Conservation (phyloP, 2,797 vertebrate species). For the Sebastes paucispinis region DNA sequence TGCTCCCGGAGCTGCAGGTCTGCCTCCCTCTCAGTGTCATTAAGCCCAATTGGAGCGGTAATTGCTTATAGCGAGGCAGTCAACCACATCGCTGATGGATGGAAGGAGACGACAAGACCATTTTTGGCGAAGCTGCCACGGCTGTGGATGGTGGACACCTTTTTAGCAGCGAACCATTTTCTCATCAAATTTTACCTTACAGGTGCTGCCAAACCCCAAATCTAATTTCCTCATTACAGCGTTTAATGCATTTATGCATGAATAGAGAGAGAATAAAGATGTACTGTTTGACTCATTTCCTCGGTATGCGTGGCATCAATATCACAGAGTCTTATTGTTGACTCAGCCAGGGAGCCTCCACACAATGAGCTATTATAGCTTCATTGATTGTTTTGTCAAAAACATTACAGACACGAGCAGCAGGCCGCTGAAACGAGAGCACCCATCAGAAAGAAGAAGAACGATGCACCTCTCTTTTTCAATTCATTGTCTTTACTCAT, state of each 20-base stretch:
- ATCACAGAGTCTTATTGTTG: conserved; percentile 30
- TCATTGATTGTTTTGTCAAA: conserved; percentile 50
- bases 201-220: conserved; percentile 36
- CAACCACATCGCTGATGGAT: conserved; percentile 72
- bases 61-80: conserved; percentile 77
- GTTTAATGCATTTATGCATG: conserved; percentile 42
- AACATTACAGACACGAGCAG: conserved; percentile 21
- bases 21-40: conserved; percentile 73
- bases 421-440: conserved; percentile 23
- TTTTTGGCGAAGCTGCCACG: conserved; percentile 49
- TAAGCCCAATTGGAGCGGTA: conserved; percentile 77
- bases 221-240: conserved; percentile 21
- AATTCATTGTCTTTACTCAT: conserved; percentile 17
- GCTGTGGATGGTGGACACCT: conserved; percentile 36
- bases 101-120: conserved; percentile 59
- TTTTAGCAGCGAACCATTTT: conserved; percentile 36
- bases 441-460: conserved; percentile 35
- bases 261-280: conserved; percentile 3
- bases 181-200: conserved; percentile 34
- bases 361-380: conserved; percentile 36
- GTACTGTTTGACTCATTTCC: conserved; percentile 4
- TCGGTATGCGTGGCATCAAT: conserved; percentile 1
- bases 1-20: conserved; percentile 66
- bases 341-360: conserved; percentile 19
- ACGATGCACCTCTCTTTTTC: neutral